phyloP scores from a whole-genome alignment of 2,888 invertebrate species.

The Diplolepis rosae region DNA sequence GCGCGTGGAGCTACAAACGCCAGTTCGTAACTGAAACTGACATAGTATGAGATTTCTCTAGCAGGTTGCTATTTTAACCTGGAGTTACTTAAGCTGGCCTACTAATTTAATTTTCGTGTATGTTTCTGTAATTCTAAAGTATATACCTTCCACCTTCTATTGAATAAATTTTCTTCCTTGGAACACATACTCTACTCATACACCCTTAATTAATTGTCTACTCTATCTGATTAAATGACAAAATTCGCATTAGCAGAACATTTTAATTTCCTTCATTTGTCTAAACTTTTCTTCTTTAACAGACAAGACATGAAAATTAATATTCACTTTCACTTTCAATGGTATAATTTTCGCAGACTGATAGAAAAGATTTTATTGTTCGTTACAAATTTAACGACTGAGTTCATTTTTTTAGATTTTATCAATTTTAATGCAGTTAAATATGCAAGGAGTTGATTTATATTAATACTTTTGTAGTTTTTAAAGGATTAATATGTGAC shows the following conservation, averaged over 20 bases:
- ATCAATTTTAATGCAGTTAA: too few relatives aligned
- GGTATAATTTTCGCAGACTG: too few relatives aligned
- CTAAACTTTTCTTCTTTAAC: not conserved
- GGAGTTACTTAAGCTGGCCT: conserved; percentile 8
- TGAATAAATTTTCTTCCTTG: conserved; percentile 9
- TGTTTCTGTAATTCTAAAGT: not conserved
- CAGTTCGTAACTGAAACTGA: conserved; percentile 12
- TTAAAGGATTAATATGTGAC: too few relatives aligned
- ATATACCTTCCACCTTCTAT: not conserved
- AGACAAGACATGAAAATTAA: too few relatives aligned
- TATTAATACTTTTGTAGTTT: too few relatives aligned
- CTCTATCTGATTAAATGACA: not conserved
- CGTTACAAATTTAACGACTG: too few relatives aligned
- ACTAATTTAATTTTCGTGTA: conserved; percentile 12
- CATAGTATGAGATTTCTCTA: conserved; percentile 12
- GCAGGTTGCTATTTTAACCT: conserved; percentile 25
- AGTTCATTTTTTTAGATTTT: too few relatives aligned
- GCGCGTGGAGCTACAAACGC: conserved; percentile 3
- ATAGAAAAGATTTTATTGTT: too few relatives aligned
- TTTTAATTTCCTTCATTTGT: not conserved
- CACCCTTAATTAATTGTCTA: conserved; percentile 4
- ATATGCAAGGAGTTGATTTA: too few relatives aligned
- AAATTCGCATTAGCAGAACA: not conserved
- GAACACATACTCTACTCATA: not conserved
- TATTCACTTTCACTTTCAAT: too few relatives aligned